Percentiles rank a stretch among this genome's conserved stretches.
phyloP scores from a whole-genome alignment of 2,113 vertebrate genomes.

The Orycteropus afer region DNA sequence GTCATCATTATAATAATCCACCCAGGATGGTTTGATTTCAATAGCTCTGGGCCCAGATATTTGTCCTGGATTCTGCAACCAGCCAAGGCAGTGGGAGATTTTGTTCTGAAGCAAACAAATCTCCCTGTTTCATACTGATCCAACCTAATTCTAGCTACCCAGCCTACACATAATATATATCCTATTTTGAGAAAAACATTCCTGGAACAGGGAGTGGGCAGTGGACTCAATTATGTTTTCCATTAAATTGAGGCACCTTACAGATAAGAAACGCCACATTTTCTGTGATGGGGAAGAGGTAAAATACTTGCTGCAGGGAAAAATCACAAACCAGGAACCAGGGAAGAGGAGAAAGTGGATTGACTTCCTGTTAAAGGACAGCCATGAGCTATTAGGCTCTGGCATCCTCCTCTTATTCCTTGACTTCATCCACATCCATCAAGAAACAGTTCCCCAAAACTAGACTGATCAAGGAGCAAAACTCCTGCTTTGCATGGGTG shows the following conservation, averaged over 20 bases:
- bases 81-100: conserved; percentile 63
- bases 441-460: conserved; percentile 18
- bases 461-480: neutral
- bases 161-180: conserved; percentile 78
- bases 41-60: conserved; percentile 45
- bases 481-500: neutral
- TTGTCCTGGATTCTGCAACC: conserved; percentile 60
- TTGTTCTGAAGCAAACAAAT: conserved; percentile 78
- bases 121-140: conserved; percentile 72
- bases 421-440: neutral
- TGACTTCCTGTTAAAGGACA: conserved; percentile 41
- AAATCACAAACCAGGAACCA: conserved; percentile 43
- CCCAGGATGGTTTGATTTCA: conserved; percentile 38
- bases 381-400: neutral
- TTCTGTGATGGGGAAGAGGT: conserved; percentile 62
- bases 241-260: conserved; percentile 79
- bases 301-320: conserved; percentile 43
- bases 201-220: conserved; percentile 79
- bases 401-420: neutral
- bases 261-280: conserved; percentile 74
- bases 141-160: conserved; percentile 76
- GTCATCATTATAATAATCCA: conserved; percentile 57
- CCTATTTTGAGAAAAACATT: conserved; percentile 78
- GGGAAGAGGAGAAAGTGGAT: conserved; percentile 31
- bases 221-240: conserved; percentile 78